Base-by-base conservation (phyloP, 2,113 vertebrate species). In the Pteropus alecto region DNA sequence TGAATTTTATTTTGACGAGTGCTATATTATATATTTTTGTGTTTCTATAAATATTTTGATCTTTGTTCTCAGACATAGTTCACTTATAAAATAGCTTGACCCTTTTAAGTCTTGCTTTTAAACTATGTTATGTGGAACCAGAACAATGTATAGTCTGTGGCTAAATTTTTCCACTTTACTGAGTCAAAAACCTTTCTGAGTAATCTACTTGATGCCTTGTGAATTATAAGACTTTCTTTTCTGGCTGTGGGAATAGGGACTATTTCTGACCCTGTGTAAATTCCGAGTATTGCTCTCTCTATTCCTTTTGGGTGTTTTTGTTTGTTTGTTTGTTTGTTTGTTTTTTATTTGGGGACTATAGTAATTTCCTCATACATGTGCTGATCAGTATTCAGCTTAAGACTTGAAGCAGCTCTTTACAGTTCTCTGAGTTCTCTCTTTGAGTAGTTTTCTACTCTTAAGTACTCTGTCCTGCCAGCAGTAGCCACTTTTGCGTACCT, bases 41-140 rank as follows among this genome's bases (percentile, higher is more conserved):
- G 41, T 94, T 94, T 38, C 15, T 96, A 2, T 92, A 89, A 97
- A 67, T 93, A 51, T 70, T 71, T 73, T 88, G n/a, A 51, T n/a
- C 81, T 83, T 91, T 78, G 18, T 67, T 79, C 41, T 63, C 12
- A 54, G 79, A 85, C 33, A 63, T 13, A 76, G 10, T 97, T 92
- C 87, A 70, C 41, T 76, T 94, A 13, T 86, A 41, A 86, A 56
- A 56, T 92, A 70, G 16, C 30, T 88, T 94, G 70, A 84, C 30
- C 22, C 24, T 65, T 82, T 87, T 83, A 68, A 22, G n/a, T 82
- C 33, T 63, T 63, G 54, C 28, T 84, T 93, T 77, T 94, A 83
- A 87, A 7, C 38, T 87, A 28, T 82, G 33, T 83, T 87, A 83
- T 73, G 46, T 84, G 21, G 54, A 70, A 48, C 83, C 60, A 68